Base-by-base conservation (phyloP, 2,797 vertebrate genomes). In the Tadarida brasiliensis region DNA sequence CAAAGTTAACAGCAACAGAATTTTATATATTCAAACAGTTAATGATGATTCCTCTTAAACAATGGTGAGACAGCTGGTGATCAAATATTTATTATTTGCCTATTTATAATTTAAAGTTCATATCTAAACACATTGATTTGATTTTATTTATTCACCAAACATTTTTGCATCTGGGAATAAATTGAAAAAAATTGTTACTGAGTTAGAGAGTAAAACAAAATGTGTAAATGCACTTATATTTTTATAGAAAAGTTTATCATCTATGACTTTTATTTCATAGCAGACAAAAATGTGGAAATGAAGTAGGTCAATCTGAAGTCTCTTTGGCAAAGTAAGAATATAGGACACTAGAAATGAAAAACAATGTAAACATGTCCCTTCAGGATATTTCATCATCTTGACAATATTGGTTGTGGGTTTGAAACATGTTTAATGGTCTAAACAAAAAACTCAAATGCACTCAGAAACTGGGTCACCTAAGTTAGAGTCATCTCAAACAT, bases 361-460 rank as follows among this genome's bases (percentile, higher is more conserved):
- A 51, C 26, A 84, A 68, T 51, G 54, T 47, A 82, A 67, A 89
- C 44, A 57, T 49, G 30, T 80, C 33, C 47, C 49, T 63, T 85
- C 5, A 70, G 59, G 16, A 30, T 51, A 83, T 92, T 91, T 73
- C 35, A 89, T 91, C 51, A 89, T 95, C 74, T 86, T 76, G 28
- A 85, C 63, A 67, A 61, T 74, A 89, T 47, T 88, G 49, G n/a
- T 56, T 87, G 28, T 33, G 14, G 76, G 67, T 77, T 54, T 77
- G 70, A 94, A 87, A 83, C 11, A 17, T 57, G 22, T 65, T 91
- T 85, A 93, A 82, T 54, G 6, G 4, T 68, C 67, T 89, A 22
- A 94, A 73, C 44, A 94, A 82, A 95, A 88, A 96, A 73, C 39
- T 80, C 65, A 94, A 89, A 28, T 61, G 28, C 22, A 49, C 3